phyloP scores from a whole-genome alignment of 2,113 vertebrate species.

The Embiotoca jacksoni region DNA sequence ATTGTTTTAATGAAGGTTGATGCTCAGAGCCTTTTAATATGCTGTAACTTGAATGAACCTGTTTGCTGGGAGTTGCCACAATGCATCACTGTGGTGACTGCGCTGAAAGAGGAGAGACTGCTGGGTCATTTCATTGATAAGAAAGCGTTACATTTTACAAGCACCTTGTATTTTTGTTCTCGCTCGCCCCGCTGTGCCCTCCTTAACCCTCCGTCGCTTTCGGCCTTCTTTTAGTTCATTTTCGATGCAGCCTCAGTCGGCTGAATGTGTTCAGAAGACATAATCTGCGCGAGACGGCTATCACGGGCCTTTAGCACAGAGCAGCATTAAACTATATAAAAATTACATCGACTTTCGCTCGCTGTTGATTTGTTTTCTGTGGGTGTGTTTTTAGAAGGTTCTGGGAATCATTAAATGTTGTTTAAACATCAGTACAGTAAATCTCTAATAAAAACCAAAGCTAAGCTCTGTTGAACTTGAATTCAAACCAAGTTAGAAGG shows the following conservation, averaged over 20 bases:
- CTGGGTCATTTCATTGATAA: too few relatives aligned
- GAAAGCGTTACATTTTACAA: too few relatives aligned
- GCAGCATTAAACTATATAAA: neutral
- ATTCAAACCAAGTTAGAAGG: neutral
- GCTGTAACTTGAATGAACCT: too few relatives aligned
- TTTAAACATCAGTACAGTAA: neutral
- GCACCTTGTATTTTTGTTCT: too few relatives aligned
- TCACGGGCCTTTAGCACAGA: neutral
- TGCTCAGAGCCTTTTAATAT: too few relatives aligned
- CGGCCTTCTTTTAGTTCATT: neutral
- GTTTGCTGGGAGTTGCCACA: too few relatives aligned
- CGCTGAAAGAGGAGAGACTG: too few relatives aligned
- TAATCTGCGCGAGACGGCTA: neutral
- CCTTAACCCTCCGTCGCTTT: neutral
- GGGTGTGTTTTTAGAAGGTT: neutral
- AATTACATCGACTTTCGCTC: neutral
- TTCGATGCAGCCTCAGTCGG: too few relatives aligned
- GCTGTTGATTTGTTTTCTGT: neutral
- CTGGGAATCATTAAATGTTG: neutral
- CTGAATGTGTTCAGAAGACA: neutral
- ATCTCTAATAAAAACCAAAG: neutral
- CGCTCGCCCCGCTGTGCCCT: neutral
- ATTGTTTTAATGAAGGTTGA: too few relatives aligned
- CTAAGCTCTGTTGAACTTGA: neutral
- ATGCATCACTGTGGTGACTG: too few relatives aligned